phyloP scores from a whole-genome alignment of 1,140 invertebrate genomes.

The Kradibia gibbosae region DNA sequence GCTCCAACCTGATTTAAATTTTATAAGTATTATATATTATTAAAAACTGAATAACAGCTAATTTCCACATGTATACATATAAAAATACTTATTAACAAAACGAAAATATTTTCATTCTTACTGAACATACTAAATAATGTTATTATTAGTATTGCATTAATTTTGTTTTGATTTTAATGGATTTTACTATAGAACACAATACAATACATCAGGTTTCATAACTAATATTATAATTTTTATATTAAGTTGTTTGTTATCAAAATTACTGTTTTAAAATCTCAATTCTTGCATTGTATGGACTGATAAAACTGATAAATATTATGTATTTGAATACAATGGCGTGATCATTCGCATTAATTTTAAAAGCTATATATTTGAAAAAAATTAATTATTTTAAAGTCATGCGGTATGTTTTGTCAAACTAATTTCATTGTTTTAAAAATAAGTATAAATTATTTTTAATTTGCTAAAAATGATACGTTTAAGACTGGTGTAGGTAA shows the following conservation, averaged over 20 bases:
- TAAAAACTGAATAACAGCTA: too few species aligned
- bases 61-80: too few species aligned
- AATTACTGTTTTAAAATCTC: background rate
- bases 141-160: too few species aligned
- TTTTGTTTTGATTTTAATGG: too few species aligned
- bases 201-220: too few species aligned
- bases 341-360: background rate
- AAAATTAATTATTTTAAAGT: background rate
- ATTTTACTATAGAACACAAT: too few species aligned
- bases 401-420: background rate
- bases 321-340: background rate
- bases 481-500: background rate
- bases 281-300: background rate
- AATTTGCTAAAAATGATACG: background rate
- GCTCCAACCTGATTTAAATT: constrained; percentile 60
- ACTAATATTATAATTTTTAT: too few species aligned
- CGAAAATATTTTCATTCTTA: too few species aligned
- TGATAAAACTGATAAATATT: background rate
- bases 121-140: too few species aligned
- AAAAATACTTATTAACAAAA: too few species aligned
- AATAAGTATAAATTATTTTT: background rate
- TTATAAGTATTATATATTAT: too few species aligned
- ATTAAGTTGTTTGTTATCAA: too few species aligned
- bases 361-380: background rate
- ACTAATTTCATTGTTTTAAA: background rate